Percentiles rank a stretch among this genome's conserved stretches.
phyloP scores from a whole-genome alignment of 1,140 invertebrate genomes.

The Procambarus clarkii region DNA sequence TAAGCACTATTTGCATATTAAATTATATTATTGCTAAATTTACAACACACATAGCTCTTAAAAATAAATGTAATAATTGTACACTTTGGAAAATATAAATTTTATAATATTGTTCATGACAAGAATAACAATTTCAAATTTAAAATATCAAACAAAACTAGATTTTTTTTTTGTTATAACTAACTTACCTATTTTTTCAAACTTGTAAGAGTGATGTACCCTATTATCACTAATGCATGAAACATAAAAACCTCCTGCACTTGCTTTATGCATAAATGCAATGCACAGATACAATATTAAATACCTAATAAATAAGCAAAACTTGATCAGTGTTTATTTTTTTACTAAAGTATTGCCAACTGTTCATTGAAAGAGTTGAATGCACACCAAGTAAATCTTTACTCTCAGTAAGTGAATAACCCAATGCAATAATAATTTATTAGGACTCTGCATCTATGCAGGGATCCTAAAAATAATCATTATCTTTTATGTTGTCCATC shows the following conservation, averaged over 20 bases:
- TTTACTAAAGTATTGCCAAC: background rate
- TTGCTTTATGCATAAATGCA: background rate
- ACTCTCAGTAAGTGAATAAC: background rate
- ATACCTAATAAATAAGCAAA: background rate
- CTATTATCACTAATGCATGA: background rate
- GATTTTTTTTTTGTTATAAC: background rate
- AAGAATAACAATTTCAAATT: background rate
- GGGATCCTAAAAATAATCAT: too few species aligned
- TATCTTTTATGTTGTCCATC: too few species aligned
- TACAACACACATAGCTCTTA: background rate
- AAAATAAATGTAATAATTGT: background rate
- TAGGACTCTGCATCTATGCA: background rate
- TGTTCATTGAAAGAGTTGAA: background rate
- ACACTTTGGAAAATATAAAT: background rate
- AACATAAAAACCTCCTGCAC: background rate
- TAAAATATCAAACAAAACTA: background rate
- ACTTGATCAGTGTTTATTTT: background rate
- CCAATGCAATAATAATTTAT: background rate
- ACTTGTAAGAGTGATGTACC: background rate
- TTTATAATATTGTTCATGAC: background rate
- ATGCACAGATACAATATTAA: background rate
- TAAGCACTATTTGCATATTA: conserved; percentile 12
- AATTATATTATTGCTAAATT: conserved; percentile 21
- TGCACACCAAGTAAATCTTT: background rate
- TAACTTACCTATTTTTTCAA: background rate